Evolutionary conservation across 2,797 vertebrate species (phyloP).

Genomic region (Myotis myotis): DNA sequence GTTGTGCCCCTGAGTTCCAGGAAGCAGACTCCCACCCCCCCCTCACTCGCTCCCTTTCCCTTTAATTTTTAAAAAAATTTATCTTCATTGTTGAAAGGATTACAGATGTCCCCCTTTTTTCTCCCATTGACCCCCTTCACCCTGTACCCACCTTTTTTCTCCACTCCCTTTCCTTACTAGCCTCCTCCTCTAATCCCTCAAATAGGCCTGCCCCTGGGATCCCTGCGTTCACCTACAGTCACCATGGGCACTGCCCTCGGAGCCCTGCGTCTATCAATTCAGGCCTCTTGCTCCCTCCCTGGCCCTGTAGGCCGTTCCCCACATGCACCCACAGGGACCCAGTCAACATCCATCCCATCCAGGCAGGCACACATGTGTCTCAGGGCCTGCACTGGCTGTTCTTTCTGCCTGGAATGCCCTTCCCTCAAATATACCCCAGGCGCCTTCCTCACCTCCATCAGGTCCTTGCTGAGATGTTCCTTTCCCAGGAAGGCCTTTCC

Average conservation of each 20-base stretch:
- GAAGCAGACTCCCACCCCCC: not conserved
- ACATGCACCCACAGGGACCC: not conserved
- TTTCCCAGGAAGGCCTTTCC: not conserved
- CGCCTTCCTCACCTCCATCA: not conserved
- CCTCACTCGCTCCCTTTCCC: not conserved
- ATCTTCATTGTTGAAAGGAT: no score
- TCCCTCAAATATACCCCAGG: not conserved
- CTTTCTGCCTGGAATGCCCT: not conserved
- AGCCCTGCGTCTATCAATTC: not conserved
- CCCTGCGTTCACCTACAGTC: not conserved
- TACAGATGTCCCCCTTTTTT: no score
- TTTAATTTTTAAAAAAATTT: not conserved
- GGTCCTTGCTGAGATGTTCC: not conserved
- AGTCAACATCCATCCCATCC: no score
- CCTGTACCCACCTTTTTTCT: not conserved
- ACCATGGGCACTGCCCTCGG: rapidly evolving
- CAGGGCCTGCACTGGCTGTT: not conserved
- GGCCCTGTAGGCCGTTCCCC: not conserved
- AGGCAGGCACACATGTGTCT: not conserved
- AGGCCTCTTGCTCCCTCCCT: not conserved
- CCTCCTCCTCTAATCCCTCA: no score
- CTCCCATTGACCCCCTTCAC: no score
- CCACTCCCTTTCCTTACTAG: not conserved
- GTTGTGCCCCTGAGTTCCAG: rapidly evolving
- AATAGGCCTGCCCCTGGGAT: not conserved